Base-by-base conservation (phyloP, 2,113 vertebrate species). In the Anhinga rufa region DNA sequence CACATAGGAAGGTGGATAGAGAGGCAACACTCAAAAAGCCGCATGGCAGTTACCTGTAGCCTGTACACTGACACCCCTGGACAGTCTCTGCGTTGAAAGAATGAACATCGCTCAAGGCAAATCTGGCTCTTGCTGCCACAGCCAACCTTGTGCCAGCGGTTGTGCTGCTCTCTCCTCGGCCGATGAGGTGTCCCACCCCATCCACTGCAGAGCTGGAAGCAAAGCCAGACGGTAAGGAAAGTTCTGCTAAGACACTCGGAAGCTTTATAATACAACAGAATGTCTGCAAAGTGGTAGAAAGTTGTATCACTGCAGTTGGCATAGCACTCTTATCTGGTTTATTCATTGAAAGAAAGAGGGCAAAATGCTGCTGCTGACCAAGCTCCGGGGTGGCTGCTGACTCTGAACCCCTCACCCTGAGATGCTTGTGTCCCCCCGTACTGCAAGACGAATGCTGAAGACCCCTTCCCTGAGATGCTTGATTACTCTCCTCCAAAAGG, bases 101-200 rank as follows among this genome's bases (percentile, higher is more conserved):
- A 70, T 40, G 95, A 81, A 99, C 96, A 14, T 98, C 95, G 44
- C 96, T 98, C 57, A 98, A 97, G 93, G 98, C 97, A 42, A 99
- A 97, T 9, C 98, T 96, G 5, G 98, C 99, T 61, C 97, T 97
- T 14, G 98, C 98, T 90, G 99, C 99, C 98, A 99, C 99, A 69
- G 98, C 98, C 70, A 97, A 9, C 98, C n/a, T 97, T 97, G 96
- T 99, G 99, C 99, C 99, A 99, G 94, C 99, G 99, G 97, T 99
- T 99, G 93, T 99, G 98, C 98, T 99, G 99, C 95, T 98, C 98
- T 90, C 98, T 98, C 92, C 84, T 95, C 1, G 97, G 98, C 98
- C 98, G 98, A 96, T 99, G 99, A 14, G 80, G 98, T 34, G 99
- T 99, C 13, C 99, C 99, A 12, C 98, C 99, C 95, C 99, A 98